Evolutionary conservation across 2,888 invertebrate species (phyloP).

Genomic region (Lasioglossum morio): DNA sequence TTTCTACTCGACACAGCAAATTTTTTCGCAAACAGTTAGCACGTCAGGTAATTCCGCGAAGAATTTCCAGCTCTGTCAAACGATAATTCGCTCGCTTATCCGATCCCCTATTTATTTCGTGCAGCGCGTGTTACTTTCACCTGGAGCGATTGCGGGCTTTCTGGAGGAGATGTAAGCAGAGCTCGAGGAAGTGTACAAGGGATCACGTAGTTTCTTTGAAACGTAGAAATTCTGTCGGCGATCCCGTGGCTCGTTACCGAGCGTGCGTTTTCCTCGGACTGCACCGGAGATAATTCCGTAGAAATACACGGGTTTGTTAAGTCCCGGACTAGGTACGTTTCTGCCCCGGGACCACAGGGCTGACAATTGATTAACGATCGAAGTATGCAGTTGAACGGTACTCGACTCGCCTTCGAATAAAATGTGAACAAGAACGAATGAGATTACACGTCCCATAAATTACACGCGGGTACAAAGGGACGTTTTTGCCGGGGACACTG

Average conservation of each 20-base stretch:
- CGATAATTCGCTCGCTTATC: neutral
- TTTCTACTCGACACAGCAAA: too few species aligned
- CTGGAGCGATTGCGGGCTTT: neutral
- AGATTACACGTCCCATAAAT: slow-evolving; percentile 23
- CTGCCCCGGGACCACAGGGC: neutral
- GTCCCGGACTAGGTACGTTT: neutral
- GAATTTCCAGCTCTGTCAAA: neutral
- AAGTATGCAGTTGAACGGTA: slow-evolving; percentile 10
- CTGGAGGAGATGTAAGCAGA: neutral
- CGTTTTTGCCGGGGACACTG: neutral
- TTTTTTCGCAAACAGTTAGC: neutral
- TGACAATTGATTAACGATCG: slow-evolving; percentile 43
- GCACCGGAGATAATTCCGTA: slow-evolving; percentile 22
- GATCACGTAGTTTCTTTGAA: slow-evolving; percentile 13
- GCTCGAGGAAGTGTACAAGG: neutral
- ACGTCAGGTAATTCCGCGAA: neutral
- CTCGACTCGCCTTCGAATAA: slow-evolving; percentile 1
- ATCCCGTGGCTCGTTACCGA: slow-evolving; percentile 9
- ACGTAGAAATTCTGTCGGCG: slow-evolving; percentile 14
- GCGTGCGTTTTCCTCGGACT: neutral
- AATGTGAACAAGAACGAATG: slow-evolving; percentile 13
- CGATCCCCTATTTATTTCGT: neutral
- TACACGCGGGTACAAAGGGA: neutral
- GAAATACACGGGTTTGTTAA: slow-evolving; percentile 23
- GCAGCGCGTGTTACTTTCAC: slow-evolving; percentile 10